These are phyloP conservation scores for Delichon dasypus DNA, from an alignment of 2,797 vertebrate genomes.

Conservation along the genomic window DNA sequence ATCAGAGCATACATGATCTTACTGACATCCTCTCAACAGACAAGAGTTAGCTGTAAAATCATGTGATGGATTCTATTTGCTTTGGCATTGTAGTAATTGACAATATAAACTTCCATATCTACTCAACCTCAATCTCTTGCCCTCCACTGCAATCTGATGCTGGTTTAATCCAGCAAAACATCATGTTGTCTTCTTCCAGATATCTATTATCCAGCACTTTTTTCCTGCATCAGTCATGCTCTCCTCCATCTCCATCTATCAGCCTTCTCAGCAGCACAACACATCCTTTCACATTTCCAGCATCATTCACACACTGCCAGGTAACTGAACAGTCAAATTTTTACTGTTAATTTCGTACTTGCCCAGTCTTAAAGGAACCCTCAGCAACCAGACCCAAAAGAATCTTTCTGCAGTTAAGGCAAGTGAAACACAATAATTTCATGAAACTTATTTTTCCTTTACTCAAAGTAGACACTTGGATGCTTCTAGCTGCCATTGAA, in stretches of 20 bases:
- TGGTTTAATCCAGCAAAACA: background rate
- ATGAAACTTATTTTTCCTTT: background rate
- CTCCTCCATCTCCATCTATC: background rate
- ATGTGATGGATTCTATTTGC: background rate
- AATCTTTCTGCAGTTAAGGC: background rate
- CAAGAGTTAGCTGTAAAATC: background rate
- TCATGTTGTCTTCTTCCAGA: background rate
- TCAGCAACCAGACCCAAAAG: background rate
- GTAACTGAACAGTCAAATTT: background rate
- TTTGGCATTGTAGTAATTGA: background rate
- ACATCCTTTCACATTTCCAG: background rate
- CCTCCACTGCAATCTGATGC: background rate
- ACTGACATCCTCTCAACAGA: background rate
- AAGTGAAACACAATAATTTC: background rate
- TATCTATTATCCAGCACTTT: background rate
- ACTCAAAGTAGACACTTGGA: background rate
- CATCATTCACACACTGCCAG: fast-evolving
- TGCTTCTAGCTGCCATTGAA: background rate
- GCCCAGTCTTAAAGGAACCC: background rate
- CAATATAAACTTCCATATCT: background rate
- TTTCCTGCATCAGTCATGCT: background rate
- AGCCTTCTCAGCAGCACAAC: background rate
- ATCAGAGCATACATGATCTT: fast-evolving
- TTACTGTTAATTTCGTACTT: background rate
- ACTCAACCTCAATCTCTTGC: background rate